phyloP scores from a whole-genome alignment of 2,888 invertebrate species.

The Arge pagana region DNA sequence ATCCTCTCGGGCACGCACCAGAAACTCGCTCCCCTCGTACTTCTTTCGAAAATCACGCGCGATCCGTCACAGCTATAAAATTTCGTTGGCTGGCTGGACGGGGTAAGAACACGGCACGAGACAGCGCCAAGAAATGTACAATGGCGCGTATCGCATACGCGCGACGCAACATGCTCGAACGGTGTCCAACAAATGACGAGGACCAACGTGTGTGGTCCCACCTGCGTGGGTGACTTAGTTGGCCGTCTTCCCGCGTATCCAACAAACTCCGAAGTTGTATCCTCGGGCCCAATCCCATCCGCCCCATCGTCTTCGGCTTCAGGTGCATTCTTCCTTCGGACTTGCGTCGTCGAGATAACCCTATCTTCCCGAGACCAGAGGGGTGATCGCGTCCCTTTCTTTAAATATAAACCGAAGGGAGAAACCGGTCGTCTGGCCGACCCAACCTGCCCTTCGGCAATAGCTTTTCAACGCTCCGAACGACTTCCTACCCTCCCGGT shows the following conservation, averaged over 20 bases:
- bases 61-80: conserved; percentile 48
- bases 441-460: too few species aligned
- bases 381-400: too few species aligned
- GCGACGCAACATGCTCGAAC: conserved; percentile 49
- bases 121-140: conserved; percentile 50
- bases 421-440: too few species aligned
- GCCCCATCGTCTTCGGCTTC: too few species aligned
- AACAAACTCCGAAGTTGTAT: too few species aligned
- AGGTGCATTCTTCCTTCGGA: neutral
- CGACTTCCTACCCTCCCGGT: too few species aligned
- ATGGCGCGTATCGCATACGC: conserved; percentile 44
- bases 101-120: conserved; percentile 47
- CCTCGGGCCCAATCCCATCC: too few species aligned
- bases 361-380: conserved; percentile 1
- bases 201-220: conserved; percentile 56
- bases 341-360: conserved; percentile 15
- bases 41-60: conserved; percentile 44
- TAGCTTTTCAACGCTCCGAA: too few species aligned
- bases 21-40: conserved; percentile 22
- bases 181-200: conserved; percentile 56
- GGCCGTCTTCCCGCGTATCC: neutral
- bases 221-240: conserved; percentile 50
- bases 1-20: conserved; percentile 20
- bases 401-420: neutral
- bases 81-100: conserved; percentile 36